Percentiles rank a stretch among this genome's conserved stretches.
phyloP scores from a whole-genome alignment of 2,113 vertebrate genomes.

The Notothenia rossii region DNA sequence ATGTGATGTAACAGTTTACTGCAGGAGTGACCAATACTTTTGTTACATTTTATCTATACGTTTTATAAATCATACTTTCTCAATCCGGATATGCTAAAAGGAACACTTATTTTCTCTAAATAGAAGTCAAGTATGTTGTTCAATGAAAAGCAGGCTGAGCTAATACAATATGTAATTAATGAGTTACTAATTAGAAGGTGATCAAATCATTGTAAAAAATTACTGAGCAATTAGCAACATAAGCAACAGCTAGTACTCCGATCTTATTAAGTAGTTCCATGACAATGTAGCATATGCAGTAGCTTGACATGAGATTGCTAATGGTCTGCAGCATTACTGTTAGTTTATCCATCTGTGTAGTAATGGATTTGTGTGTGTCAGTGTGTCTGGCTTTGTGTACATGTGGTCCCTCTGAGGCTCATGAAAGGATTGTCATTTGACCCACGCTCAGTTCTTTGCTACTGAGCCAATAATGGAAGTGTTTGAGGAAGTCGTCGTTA shows the following conservation, averaged over 20 bases:
- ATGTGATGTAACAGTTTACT: background rate
- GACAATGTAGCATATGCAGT: background rate
- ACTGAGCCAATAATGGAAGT: constrained; percentile 13
- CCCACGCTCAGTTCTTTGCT: constrained; percentile 5
- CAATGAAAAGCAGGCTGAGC: background rate
- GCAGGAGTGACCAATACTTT: no score
- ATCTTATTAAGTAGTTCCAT: background rate
- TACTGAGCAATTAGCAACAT: background rate
- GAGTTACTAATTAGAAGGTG: background rate
- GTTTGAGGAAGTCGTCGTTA: constrained; percentile 16
- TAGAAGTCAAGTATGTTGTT: background rate
- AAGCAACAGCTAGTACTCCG: background rate
- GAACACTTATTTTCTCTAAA: background rate
- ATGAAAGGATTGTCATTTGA: constrained; percentile 25
- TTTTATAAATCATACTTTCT: background rate
- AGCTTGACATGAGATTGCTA: background rate
- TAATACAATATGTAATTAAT: background rate
- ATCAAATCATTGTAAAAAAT: background rate
- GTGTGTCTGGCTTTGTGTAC: background rate
- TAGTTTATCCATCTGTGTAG: constrained; percentile 3
- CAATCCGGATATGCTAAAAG: background rate
- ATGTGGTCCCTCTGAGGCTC: constrained; percentile 6
- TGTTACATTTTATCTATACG: no score
- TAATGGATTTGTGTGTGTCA: background rate
- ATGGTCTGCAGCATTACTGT: constrained; percentile 10